phyloP scores from a whole-genome alignment of 2,113 vertebrate genomes.

The Prunella fulvescens region DNA sequence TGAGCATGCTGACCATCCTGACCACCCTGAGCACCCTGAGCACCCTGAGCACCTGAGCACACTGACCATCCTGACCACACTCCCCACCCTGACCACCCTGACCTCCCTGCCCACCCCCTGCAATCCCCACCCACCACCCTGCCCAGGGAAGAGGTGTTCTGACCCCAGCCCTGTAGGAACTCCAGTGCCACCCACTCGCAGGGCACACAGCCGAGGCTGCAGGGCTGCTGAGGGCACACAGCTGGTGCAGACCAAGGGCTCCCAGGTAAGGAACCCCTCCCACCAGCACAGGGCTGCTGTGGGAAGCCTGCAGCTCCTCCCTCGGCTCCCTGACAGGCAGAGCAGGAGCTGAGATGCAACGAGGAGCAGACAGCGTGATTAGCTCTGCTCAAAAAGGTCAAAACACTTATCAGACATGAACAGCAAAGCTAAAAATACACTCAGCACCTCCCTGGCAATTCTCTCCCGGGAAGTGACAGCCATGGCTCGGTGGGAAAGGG shows the following conservation, averaged over 20 bases:
- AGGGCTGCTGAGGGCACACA: neutral
- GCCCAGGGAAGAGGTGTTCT: rapidly evolving
- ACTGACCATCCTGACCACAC: neutral
- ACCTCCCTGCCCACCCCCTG: too few species aligned
- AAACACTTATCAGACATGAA: conserved; percentile 55
- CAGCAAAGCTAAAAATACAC: conserved; percentile 55
- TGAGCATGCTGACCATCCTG: too few species aligned
- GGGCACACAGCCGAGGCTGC: neutral
- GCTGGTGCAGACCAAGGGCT: rapidly evolving
- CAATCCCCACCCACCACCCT: neutral
- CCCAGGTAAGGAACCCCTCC: neutral
- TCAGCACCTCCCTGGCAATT: conserved; percentile 55
- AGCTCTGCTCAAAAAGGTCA: conserved; percentile 62
- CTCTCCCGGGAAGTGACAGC: conserved; percentile 23
- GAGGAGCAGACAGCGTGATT: conserved; percentile 36
- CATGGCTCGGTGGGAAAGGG: neutral
- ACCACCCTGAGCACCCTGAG: neutral
- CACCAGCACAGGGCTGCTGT: rapidly evolving
- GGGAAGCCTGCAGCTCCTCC: neutral
- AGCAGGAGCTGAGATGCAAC: neutral
- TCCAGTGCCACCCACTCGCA: rapidly evolving
- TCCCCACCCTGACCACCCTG: neutral
- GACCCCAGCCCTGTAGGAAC: neutral
- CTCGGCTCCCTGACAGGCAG: neutral
- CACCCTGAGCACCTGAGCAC: neutral